Conservation (phyloP, 2,113 vertebrate genomes). For the Lathamus discolor region DNA sequence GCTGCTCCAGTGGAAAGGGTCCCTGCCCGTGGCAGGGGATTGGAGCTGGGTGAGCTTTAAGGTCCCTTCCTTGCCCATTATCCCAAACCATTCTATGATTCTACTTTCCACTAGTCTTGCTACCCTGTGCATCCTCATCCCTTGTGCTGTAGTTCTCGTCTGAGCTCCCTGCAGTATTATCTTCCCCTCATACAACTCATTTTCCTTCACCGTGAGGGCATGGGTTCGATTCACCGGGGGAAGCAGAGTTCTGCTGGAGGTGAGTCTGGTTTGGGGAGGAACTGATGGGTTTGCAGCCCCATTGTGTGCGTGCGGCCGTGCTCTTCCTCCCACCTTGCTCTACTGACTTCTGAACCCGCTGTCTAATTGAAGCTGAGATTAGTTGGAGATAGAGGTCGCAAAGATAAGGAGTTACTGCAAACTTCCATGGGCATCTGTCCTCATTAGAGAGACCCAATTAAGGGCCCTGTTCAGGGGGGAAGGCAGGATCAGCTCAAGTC, state of each 20-base stretch:
- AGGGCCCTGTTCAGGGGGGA: background rate
- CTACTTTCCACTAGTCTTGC: background rate
- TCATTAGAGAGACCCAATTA: conserved; percentile 1
- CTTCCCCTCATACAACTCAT: rapidly evolving
- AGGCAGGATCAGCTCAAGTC: background rate
- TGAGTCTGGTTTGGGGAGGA: background rate
- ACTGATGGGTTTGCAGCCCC: background rate
- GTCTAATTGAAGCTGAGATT: background rate
- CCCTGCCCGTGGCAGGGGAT: background rate
- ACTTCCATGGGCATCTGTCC: background rate
- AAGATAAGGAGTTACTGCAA: background rate
- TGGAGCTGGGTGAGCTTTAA: background rate
- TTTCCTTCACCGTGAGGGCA: rapidly evolving
- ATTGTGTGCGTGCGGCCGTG: rapidly evolving
- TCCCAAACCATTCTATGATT: background rate
- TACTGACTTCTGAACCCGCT: background rate
- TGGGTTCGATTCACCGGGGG: background rate
- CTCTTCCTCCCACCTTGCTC: background rate
- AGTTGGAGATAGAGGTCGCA: background rate
- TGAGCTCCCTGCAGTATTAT: background rate
- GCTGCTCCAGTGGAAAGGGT: background rate
- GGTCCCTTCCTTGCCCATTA: background rate
- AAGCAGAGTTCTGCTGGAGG: rapidly evolving
- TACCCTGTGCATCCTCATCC: background rate
- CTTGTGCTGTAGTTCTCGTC: rapidly evolving